Percentiles rank a stretch among this genome's conserved stretches.
Evolutionary conservation across 2,113 vertebrate species (phyloP).

Genomic region (Platysternon megacephalum): DNA sequence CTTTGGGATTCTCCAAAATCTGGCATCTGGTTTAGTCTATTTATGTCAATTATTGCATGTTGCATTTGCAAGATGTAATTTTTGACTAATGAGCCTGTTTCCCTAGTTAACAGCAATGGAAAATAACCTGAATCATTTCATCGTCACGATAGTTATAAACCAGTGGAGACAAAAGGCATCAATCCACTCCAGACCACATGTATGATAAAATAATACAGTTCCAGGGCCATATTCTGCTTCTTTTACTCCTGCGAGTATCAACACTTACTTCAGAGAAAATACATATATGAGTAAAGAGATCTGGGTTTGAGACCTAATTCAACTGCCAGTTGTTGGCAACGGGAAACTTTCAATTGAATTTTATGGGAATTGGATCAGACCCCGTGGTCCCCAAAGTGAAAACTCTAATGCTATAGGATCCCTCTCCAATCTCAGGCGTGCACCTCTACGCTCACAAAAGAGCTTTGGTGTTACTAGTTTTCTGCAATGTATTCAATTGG

Average conservation of each 20-base stretch:
- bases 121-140: conserved; percentile 23
- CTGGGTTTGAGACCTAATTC: not conserved
- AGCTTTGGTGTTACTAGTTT: conserved; percentile 1
- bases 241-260: not conserved
- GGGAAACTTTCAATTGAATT: not conserved
- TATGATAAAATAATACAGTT: not conserved
- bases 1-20: not conserved
- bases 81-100: conserved; percentile 6
- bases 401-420: conserved; percentile 6
- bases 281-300: not conserved
- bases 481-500: conserved; percentile 44
- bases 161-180: not conserved
- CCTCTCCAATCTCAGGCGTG: not conserved
- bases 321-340: not conserved
- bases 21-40: not conserved
- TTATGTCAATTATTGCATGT: not conserved
- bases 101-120: not conserved
- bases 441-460: not conserved
- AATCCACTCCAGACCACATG: not conserved
- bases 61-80: not conserved
- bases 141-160: conserved; percentile 14
- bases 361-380: not conserved
- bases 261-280: not conserved
- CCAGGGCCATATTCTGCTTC: not conserved
- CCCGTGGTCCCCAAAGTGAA: not conserved